Evolutionary conservation across 2,113 vertebrate genomes (phyloP).

Genomic region (Zosterops hypoxanthus): DNA sequence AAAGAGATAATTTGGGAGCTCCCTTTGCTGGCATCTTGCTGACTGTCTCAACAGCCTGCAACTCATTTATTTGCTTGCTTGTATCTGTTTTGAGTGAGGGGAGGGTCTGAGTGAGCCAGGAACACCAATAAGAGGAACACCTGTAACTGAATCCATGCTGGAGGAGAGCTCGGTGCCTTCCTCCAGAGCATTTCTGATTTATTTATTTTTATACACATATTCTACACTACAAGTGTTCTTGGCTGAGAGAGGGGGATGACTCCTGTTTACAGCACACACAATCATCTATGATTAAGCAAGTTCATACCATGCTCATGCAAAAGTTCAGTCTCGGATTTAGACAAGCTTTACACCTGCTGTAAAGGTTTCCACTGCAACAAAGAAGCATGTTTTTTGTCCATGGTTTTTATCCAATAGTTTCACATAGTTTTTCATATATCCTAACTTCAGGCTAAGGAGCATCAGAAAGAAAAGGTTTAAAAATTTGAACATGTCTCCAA

Average conservation of each 20-base stretch:
- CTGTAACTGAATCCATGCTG: background rate
- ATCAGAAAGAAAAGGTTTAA: slow-evolving; percentile 10
- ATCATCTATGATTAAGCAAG: slow-evolving; percentile 19
- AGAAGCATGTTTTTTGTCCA: background rate
- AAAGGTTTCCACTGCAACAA: background rate
- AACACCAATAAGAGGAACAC: background rate
- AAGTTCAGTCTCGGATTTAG: background rate
- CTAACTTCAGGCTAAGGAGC: background rate
- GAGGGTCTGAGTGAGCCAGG: background rate
- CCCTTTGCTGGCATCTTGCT: background rate
- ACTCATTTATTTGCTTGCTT: background rate
- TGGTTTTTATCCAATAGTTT: background rate
- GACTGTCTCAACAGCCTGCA: background rate
- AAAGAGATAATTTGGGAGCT: background rate
- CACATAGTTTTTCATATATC: background rate
- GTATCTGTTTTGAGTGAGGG: background rate
- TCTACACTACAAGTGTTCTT: background rate
- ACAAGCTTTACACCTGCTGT: background rate
- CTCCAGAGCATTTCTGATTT: background rate
- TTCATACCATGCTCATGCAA: background rate
- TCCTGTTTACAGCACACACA: slow-evolving; percentile 35
- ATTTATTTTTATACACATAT: background rate
- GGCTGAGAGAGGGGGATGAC: background rate
- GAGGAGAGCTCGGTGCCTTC: background rate
- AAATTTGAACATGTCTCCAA: slow-evolving; percentile 9